These are phyloP conservation scores for Galerucella nymphaeae DNA, from an alignment of 2,888 invertebrate species.

Conservation along the genomic window DNA sequence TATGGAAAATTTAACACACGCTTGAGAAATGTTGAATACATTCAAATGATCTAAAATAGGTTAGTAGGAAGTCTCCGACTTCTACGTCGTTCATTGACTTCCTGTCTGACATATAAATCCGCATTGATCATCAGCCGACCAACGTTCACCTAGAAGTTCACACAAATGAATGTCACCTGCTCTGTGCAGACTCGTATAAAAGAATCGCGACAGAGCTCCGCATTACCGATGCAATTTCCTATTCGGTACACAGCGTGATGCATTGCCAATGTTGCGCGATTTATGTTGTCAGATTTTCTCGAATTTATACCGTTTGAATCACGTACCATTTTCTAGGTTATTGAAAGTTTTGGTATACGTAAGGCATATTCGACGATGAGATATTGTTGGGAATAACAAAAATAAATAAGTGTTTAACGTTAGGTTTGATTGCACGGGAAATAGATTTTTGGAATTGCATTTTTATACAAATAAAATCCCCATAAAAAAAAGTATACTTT, in stretches of 20 bases:
- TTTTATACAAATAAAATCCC: too few species aligned
- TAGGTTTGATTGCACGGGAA: conserved; percentile 6
- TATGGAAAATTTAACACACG: too few species aligned
- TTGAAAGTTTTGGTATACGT: conserved; percentile 35
- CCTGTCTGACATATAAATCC: conserved; percentile 19
- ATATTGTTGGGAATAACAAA: conserved; percentile 28
- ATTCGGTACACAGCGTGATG: conserved; percentile 45
- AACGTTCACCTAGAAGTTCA: conserved; percentile 11
- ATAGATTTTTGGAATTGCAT: not conserved
- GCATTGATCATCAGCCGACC: conserved; percentile 46
- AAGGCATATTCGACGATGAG: conserved; percentile 18
- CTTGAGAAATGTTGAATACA: too few species aligned
- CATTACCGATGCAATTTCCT: conserved; percentile 56
- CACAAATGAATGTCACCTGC: conserved; percentile 51
- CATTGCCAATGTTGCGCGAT: conserved; percentile 43
- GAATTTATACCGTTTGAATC: conserved; percentile 37
- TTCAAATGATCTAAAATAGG: not conserved
- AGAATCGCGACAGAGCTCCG: conserved; percentile 44
- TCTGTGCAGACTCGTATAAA: conserved; percentile 43
- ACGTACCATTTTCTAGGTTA: conserved; percentile 36
- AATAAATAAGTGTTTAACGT: conserved; percentile 7
- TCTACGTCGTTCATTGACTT: conserved; percentile 2
- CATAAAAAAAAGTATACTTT: too few species aligned
- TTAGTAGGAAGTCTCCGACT: conserved; percentile 4
- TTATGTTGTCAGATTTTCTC: conserved; percentile 36